Conservation (phyloP, 37 sponge, comb jelly and placozoan genomes). For the Aplysina aerophoba region DNA sequence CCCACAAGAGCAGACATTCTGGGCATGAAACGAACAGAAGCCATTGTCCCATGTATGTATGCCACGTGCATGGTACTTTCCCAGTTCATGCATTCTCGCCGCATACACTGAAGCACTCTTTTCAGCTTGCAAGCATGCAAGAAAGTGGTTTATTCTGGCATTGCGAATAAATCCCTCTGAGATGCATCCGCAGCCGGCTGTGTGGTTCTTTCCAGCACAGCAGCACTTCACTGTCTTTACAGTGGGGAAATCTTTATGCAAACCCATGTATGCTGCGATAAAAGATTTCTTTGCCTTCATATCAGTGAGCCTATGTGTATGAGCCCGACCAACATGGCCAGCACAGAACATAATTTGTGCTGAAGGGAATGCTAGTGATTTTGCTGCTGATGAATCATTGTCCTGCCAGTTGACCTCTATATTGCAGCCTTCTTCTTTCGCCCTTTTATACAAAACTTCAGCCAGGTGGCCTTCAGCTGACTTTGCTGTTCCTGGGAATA, state of each 20-base stretch:
- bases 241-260: constrained; percentile 33
- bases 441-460: neutral
- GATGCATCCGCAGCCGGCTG: constrained; percentile 42
- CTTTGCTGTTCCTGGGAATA: constrained; percentile 48
- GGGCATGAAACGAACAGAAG: constrained; percentile 37
- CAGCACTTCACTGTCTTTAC: constrained; percentile 9
- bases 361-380: neutral
- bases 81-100: too few species aligned
- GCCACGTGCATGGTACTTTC: constrained; percentile 43
- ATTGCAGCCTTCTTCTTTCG: constrained; percentile 31
- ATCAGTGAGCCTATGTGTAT: constrained; percentile 9
- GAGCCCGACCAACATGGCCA: constrained; percentile 32
- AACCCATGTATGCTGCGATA: neutral
- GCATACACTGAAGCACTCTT: constrained; percentile 24
- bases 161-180: constrained; percentile 12
- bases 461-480: constrained; percentile 51
- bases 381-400: constrained; percentile 30
- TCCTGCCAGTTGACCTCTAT: constrained; percentile 43
- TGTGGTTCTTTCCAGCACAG: constrained; percentile 29
- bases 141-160: constrained; percentile 30
- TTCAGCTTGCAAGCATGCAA: neutral
- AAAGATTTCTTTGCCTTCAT: constrained; percentile 33
- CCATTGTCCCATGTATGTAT: constrained; percentile 37
- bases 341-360: constrained; percentile 30
- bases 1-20: constrained; percentile 17